These are phyloP conservation scores for Brachionus angularis DNA, from an alignment of 1,140 invertebrate genomes.

Conservation along the genomic window DNA sequence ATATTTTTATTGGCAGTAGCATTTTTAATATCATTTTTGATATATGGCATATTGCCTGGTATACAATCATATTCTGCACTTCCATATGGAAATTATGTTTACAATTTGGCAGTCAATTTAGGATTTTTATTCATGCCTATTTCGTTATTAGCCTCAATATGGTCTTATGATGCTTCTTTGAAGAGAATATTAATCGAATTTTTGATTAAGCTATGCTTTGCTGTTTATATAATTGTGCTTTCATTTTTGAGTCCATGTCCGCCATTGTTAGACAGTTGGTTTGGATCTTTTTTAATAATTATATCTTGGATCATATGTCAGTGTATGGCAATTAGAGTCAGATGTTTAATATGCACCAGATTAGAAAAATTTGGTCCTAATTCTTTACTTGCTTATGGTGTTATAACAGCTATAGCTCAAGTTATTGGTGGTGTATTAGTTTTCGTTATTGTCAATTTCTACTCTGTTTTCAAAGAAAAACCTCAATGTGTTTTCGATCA, in stretches of 20 bases:
- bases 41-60: conserved; percentile 71
- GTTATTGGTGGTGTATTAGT: background rate
- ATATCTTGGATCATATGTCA: background rate
- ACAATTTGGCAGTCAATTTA: background rate
- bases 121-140: background rate
- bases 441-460: background rate
- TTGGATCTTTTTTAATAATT: background rate
- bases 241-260: background rate
- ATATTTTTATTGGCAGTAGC: background rate
- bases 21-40: background rate
- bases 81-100: conserved; percentile 69
- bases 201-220: background rate
- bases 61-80: conserved; percentile 80
- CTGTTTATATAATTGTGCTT: background rate
- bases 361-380: background rate
- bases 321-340: background rate
- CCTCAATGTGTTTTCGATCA: background rate
- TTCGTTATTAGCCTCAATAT: background rate
- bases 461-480: background rate
- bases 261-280: background rate
- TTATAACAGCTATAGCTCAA: background rate
- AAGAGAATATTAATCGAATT: background rate
- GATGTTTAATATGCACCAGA: background rate
- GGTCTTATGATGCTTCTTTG: background rate
- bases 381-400: background rate